These are phyloP conservation scores for Torymus texanus DNA, from an alignment of 2,888 invertebrate species.

Conservation along the genomic window DNA sequence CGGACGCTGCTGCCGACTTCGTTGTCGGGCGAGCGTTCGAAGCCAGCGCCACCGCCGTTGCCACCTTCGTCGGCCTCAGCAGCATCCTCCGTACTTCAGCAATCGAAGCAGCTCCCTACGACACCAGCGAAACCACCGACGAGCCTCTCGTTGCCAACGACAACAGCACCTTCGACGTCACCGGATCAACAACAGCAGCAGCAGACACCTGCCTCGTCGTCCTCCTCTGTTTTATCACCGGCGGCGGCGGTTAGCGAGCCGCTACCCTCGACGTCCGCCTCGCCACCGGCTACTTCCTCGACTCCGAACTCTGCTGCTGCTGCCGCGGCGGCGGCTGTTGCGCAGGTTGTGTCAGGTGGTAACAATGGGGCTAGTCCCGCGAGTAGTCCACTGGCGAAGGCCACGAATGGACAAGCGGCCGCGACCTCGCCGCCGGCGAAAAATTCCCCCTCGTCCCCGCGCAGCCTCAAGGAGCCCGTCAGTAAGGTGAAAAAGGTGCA, in stretches of 20 bases:
- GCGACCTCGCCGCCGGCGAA: slow-evolving; percentile 71
- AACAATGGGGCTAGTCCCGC: slow-evolving; percentile 65
- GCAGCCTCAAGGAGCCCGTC: slow-evolving; percentile 74
- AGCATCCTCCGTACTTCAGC: too few relatives aligned
- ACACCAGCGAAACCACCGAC: slow-evolving; percentile 78
- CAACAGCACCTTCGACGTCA: too few relatives aligned
- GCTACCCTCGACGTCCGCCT: slow-evolving; percentile 63
- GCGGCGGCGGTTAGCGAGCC: slow-evolving; percentile 66
- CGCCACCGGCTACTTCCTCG: slow-evolving; percentile 20
- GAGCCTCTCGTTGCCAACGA: slow-evolving; percentile 64
- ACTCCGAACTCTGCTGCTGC: background rate
- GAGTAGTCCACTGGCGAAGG: slow-evolving; percentile 64
- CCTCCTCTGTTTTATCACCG: background rate
- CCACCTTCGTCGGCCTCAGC: too few relatives aligned
- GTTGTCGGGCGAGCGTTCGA: slow-evolving; percentile 19
- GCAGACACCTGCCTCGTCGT: background rate
- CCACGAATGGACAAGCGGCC: slow-evolving; percentile 65
- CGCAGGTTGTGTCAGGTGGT: slow-evolving; percentile 64
- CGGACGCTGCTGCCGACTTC: slow-evolving; percentile 82
- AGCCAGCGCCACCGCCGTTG: too few relatives aligned
- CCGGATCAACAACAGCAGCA: background rate
- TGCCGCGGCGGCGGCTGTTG: slow-evolving; percentile 66
- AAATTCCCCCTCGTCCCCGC: slow-evolving; percentile 74
- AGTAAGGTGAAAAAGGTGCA: slow-evolving; percentile 75
- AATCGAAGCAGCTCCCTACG: slow-evolving; percentile 60